These are phyloP conservation scores for Parnassius smintheus DNA, from an alignment of 2,888 invertebrate species.

Conservation along the genomic window DNA sequence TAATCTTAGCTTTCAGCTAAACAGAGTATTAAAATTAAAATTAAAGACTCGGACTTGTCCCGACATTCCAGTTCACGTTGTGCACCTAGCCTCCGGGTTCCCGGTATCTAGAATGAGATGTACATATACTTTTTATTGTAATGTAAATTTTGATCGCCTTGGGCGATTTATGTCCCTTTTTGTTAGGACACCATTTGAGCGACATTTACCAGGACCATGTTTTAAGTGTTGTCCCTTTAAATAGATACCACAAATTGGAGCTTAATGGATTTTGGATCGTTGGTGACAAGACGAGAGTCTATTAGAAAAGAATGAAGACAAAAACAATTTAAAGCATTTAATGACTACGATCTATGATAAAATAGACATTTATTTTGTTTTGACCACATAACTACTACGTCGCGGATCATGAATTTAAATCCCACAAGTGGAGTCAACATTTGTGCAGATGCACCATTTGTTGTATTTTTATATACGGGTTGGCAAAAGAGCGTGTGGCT, in stretches of 20 bases:
- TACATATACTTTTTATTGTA: constrained; percentile 37
- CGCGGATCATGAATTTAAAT: no score
- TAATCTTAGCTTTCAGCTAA: no score
- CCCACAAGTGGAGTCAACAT: no score
- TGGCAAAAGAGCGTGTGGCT: no score
- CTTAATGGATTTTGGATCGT: background rate
- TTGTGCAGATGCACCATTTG: no score
- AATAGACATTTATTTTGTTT: no score
- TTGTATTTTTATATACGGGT: no score
- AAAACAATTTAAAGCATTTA: background rate
- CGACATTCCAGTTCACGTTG: background rate
- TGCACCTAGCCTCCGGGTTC: constrained; percentile 26
- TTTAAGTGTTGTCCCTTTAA: background rate
- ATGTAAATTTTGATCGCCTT: constrained; percentile 37
- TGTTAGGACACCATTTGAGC: constrained; percentile 24
- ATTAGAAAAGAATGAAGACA: background rate
- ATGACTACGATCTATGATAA: no score
- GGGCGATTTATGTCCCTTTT: constrained; percentile 28
- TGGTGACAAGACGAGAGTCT: background rate
- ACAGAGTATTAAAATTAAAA: no score
- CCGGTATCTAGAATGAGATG: constrained; percentile 32
- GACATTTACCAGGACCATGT: constrained; percentile 5
- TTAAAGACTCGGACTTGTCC: background rate
- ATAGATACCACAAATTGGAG: background rate
- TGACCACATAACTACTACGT: no score